Evolutionary conservation across 2,113 vertebrate genomes (phyloP).

Genomic region (Tetraodon nigroviridis): DNA sequence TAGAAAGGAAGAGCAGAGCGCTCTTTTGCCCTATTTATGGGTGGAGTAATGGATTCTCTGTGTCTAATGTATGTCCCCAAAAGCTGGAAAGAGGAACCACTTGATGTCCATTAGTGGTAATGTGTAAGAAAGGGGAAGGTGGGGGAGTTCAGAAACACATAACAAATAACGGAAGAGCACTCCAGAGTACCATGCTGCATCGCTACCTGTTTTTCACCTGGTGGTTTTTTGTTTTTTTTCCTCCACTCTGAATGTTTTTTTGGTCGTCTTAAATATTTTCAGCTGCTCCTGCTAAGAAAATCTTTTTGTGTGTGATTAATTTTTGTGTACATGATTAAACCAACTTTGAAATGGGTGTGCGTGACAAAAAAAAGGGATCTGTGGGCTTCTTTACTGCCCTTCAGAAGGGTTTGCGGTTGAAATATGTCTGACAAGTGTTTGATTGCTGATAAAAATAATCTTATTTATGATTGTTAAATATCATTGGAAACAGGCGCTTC

Average conservation of each 20-base stretch:
- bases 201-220: constrained; percentile 54
- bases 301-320: neutral
- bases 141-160: constrained; percentile 51
- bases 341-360: too few species aligned
- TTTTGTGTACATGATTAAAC: neutral
- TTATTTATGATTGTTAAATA: too few species aligned
- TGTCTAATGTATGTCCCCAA: constrained; percentile 64
- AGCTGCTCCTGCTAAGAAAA: constrained; percentile 8
- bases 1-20: constrained; percentile 17
- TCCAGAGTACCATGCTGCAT: constrained; percentile 52
- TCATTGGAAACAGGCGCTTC: too few species aligned
- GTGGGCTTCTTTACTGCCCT: too few species aligned
- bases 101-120: constrained; percentile 78
- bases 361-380: too few species aligned
- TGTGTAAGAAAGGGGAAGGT: constrained; percentile 56
- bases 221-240: constrained; percentile 37
- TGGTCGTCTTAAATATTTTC: constrained; percentile 36
- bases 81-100: constrained; percentile 62
- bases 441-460: too few species aligned
- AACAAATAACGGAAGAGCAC: constrained; percentile 59
- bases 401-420: too few species aligned
- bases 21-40: constrained; percentile 37
- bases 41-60: constrained; percentile 61
- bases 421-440: too few species aligned
- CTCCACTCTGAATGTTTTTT: constrained; percentile 8